Conservation (phyloP, 2,888 invertebrate species). For the Tromatobia lineatoria region DNA sequence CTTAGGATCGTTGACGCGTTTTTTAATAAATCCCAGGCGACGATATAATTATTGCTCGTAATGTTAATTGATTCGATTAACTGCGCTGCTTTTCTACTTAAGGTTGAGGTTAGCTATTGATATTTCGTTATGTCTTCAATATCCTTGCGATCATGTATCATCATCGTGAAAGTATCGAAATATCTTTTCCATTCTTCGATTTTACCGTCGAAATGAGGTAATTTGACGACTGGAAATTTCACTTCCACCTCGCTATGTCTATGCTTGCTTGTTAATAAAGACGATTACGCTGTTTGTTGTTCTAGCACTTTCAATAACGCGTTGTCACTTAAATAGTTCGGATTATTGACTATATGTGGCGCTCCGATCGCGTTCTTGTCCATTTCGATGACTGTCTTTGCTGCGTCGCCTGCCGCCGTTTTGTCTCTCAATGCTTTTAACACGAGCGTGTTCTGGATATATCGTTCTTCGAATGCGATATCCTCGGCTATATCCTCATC, state of each 20-base stretch:
- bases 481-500: no score
- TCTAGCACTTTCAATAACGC: slow-evolving; percentile 5
- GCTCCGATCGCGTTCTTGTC: no score
- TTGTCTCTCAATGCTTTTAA: neutral
- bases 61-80: slow-evolving; percentile 64
- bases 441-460: no score
- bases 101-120: slow-evolving; percentile 57
- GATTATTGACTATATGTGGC: no score
- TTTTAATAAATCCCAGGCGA: slow-evolving; percentile 38
- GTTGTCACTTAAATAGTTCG: neutral
- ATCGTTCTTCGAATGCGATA: no score
- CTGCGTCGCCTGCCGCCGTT: neutral
- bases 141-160: neutral
- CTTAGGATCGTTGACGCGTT: slow-evolving; percentile 24
- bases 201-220: slow-evolving; percentile 53
- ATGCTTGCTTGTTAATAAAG: slow-evolving; percentile 12
- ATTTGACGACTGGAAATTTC: slow-evolving; percentile 45
- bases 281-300: slow-evolving; percentile 39
- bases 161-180: slow-evolving; percentile 56
- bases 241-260: slow-evolving; percentile 5
- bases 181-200: slow-evolving; percentile 49
- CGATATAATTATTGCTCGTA: slow-evolving; percentile 43
- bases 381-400: no score
- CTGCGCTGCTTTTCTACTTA: slow-evolving; percentile 59
- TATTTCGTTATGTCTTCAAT: slow-evolving; percentile 44